phyloP scores from a whole-genome alignment of 2,888 invertebrate species.

The Cinara cedri region DNA sequence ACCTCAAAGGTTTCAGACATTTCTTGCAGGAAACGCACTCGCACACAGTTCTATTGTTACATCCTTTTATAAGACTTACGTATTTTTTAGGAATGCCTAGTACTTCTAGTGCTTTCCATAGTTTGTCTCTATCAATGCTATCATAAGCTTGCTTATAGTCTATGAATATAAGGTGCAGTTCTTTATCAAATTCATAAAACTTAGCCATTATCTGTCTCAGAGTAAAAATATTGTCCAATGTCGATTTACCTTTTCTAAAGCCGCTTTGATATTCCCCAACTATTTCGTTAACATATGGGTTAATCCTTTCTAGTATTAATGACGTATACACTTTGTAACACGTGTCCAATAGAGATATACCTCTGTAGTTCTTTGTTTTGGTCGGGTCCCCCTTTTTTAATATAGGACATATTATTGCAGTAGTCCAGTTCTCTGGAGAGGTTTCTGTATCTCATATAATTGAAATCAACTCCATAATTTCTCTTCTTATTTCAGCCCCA shows the following conservation, averaged over 20 bases:
- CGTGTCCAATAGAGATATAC: constrained; percentile 7
- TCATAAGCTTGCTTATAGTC: background rate
- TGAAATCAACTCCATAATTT: no score
- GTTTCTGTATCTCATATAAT: constrained; percentile 11
- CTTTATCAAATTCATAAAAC: background rate
- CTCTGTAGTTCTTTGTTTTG: constrained; percentile 14
- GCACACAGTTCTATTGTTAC: no score
- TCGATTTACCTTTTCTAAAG: background rate
- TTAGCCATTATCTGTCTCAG: background rate
- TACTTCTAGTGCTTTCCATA: constrained; percentile 5
- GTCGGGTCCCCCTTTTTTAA: constrained; percentile 12
- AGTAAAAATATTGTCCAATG: no score
- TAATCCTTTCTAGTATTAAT: background rate
- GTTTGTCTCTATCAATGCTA: background rate
- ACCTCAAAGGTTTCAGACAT: constrained; percentile 5
- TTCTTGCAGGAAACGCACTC: background rate
- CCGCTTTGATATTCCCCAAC: constrained; percentile 1
- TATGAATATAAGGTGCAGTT: no score
- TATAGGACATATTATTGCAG: constrained; percentile 23
- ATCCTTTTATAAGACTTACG: background rate
- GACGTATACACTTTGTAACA: constrained; percentile 3
- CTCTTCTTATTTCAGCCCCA: constrained; percentile 4
- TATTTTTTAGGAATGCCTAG: constrained; percentile 12
- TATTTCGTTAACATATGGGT: constrained; percentile 5
- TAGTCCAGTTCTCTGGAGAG: constrained; percentile 10